Base-by-base conservation (phyloP, 2,113 vertebrate species). In the Percopsis transmontana region DNA sequence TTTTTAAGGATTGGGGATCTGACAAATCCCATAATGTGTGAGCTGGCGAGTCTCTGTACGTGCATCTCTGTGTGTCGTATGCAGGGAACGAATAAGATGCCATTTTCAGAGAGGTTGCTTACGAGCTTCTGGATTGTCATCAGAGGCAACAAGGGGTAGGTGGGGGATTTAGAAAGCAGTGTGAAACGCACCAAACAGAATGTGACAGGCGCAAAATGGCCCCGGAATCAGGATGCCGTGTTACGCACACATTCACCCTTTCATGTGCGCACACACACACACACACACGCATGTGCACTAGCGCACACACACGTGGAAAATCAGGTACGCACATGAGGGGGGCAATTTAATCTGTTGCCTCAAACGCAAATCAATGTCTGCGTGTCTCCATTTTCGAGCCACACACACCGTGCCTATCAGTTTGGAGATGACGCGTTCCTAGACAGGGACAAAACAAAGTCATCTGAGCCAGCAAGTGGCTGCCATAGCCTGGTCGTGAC, bases 141-240 rank as follows among this genome's bases (percentile, higher is more conserved):
- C 71, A 54, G 71, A 78, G 74, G 79, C 20, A 48, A 69, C 72
- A 76, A 67, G 77, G 62, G 75, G 85, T 33, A 79, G 52, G 73
- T 21, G 23, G 65, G 72, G 82, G 86, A 83, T 84, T 87, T 84
- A 77, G 66, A 70, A 74, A 78, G 59, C 51, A 70, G 57, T 79
- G 76, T 76, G 53, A 78, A 66, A 67, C 72, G 62, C 80, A 83
- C 78, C 86, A 84, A 81, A 86, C 77, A 84, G 69, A 74, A 78
- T 84, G 73, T 83, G 86, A 89, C 88, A 89, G 61, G 66, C 74
- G 71, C 79, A 77, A 90, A 92, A 89, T 89, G 81, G 74, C 76
- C 60, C 33, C 9, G 58, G 79, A 76, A 68, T 64, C 40, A 39
- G 55, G 57, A 70, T 21, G 50, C 52, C 38, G 54, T 52, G 62